Evolutionary conservation across 1,140 invertebrate species (phyloP).

Genomic region (Acromyrmex echinatior): DNA sequence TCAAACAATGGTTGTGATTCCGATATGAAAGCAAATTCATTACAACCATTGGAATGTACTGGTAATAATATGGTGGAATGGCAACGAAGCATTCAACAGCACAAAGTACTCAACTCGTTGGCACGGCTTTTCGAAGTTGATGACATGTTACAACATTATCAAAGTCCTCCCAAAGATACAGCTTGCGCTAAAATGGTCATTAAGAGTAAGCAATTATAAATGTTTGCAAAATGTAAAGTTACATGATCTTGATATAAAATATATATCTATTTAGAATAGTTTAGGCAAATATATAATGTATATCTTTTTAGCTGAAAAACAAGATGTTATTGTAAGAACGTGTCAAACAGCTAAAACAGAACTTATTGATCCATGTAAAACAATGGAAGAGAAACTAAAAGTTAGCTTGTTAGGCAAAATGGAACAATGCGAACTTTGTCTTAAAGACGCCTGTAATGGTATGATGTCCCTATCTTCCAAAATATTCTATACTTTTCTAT

Average conservation of each 20-base stretch:
- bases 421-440: conserved; percentile 76
- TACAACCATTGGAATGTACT: conserved; percentile 75
- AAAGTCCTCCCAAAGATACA: conserved; percentile 41
- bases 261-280: not conserved
- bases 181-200: conserved; percentile 79
- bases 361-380: conserved; percentile 76
- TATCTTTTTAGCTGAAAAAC: conserved; percentile 36
- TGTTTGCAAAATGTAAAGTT: not conserved
- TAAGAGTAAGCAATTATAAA: conserved; percentile 70
- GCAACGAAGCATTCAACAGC: conserved; percentile 60
- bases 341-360: conserved; percentile 80
- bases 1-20: conserved; percentile 67
- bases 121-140: conserved; percentile 74
- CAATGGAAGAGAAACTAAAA: conserved; percentile 63
- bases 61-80: conserved; percentile 65
- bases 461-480: conserved; percentile 53
- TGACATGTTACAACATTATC: conserved; percentile 49
- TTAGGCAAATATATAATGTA: not conserved
- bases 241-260: not conserved
- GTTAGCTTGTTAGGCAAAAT: conserved; percentile 20
- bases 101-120: conserved; percentile 51
- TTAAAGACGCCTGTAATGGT: conserved; percentile 79
- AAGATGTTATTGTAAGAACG: conserved; percentile 76
- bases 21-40: conserved; percentile 59
- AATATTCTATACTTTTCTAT: conserved; percentile 70